A percentile compares a stretch with the other conserved stretches of the same genome.
These are phyloP conservation scores for Gasteruption jaculator DNA, from an alignment of 2,888 invertebrate genomes.

Conservation along the genomic window DNA sequence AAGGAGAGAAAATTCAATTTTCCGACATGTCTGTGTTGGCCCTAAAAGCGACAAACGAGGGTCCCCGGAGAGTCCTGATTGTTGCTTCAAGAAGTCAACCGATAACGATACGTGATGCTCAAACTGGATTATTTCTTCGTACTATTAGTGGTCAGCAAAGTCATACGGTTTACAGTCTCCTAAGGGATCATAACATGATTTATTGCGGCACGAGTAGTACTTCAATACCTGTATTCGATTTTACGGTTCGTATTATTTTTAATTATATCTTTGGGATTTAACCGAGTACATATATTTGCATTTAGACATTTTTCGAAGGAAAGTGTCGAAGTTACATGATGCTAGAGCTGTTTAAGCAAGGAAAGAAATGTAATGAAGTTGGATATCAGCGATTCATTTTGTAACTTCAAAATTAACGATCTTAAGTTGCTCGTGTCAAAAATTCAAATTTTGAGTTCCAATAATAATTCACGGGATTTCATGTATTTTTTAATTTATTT, in stretches of 20 bases:
- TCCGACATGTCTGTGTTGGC: slow-evolving; percentile 66
- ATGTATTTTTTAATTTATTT: slow-evolving; percentile 6
- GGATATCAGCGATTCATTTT: slow-evolving; percentile 8
- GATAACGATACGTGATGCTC: slow-evolving; percentile 69
- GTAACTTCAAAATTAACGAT: slow-evolving; percentile 1
- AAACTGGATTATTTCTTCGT: slow-evolving; percentile 64
- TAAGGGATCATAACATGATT: slow-evolving; percentile 65
- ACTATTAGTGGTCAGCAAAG: slow-evolving; percentile 59
- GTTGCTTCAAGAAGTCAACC: slow-evolving; percentile 68
- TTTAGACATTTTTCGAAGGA: too few relatives aligned
- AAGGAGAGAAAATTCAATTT: slow-evolving; percentile 52
- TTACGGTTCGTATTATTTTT: slow-evolving; percentile 59
- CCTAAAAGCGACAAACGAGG: slow-evolving; percentile 69
- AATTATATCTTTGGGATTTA: background rate
- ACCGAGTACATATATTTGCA: too few relatives aligned
- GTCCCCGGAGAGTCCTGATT: slow-evolving; percentile 65
- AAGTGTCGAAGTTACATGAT: too few relatives aligned
- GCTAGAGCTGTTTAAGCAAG: too few relatives aligned
- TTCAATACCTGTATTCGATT: slow-evolving; percentile 70
- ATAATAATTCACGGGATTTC: too few relatives aligned
- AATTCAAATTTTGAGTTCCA: too few relatives aligned
- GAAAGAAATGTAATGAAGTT: too few relatives aligned
- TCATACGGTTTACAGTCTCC: slow-evolving; percentile 66
- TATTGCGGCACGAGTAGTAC: slow-evolving; percentile 73
- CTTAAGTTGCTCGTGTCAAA: slow-evolving; percentile 2